Evolutionary conservation across 1,140 invertebrate species (phyloP).

Genomic region (Nephotettix cincticeps): DNA sequence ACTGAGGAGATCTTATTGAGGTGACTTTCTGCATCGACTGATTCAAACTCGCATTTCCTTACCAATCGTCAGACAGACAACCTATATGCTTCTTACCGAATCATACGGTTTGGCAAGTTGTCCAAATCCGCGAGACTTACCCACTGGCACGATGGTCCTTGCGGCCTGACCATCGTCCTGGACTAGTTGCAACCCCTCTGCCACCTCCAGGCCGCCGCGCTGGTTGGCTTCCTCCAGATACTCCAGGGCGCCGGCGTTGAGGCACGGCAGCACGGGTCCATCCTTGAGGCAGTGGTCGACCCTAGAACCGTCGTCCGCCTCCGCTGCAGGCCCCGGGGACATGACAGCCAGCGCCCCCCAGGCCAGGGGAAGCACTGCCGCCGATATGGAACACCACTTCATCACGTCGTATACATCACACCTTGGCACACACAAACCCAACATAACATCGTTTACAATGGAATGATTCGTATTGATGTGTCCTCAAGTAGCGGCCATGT

Average conservation of each 20-base stretch:
- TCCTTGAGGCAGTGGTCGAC: conserved; percentile 24
- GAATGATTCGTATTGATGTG: too few species aligned
- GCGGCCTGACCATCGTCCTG: conserved; percentile 18
- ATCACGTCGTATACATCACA: too few species aligned
- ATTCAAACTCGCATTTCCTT: too few species aligned
- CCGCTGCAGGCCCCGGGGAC: not conserved
- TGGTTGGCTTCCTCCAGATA: conserved; percentile 22
- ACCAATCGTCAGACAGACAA: too few species aligned
- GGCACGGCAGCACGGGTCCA: conserved; percentile 27
- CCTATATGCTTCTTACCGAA: too few species aligned
- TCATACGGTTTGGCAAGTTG: too few species aligned
- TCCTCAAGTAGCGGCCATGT: too few species aligned
- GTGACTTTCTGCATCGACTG: too few species aligned
- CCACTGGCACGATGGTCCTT: not conserved
- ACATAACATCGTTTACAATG: too few species aligned
- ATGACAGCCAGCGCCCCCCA: not conserved
- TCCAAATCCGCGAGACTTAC: conserved; percentile 6
- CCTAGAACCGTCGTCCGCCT: not conserved
- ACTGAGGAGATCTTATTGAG: too few species aligned
- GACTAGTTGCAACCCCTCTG: conserved; percentile 24
- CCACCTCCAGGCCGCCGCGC: conserved; percentile 11
- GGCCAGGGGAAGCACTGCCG: not conserved
- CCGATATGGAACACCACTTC: not conserved
- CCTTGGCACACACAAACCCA: too few species aligned
- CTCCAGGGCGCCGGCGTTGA: conserved; percentile 25